phyloP scores from a whole-genome alignment of 2,113 vertebrate genomes.

The Tichodroma muraria region DNA sequence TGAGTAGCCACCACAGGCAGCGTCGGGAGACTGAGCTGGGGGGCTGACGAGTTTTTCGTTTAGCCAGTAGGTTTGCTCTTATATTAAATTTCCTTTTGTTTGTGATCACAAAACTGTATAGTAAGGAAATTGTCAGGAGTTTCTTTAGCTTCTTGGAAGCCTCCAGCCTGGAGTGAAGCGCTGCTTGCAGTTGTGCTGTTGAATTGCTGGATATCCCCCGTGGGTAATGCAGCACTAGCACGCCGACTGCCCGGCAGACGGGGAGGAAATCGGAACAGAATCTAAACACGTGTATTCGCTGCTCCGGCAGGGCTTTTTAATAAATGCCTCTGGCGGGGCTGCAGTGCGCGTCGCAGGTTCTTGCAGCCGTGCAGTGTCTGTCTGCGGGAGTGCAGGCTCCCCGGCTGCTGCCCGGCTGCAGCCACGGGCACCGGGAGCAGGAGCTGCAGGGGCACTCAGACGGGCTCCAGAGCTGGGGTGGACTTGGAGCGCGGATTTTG shows the following conservation, averaged over 20 bases:
- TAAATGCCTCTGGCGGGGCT: constrained; percentile 1
- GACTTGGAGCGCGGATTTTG: not conserved
- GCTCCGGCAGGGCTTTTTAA: constrained; percentile 16
- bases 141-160: not conserved
- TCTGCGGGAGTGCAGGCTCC: too few species aligned
- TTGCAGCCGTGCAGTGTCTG: not conserved
- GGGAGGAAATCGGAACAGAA: not conserved
- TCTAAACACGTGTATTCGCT: not conserved
- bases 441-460: not conserved
- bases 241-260: rapidly evolving
- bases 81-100: not conserved
- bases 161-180: not conserved
- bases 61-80: not conserved
- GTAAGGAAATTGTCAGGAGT: not conserved
- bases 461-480: not conserved
- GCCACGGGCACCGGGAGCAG: not conserved
- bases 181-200: not conserved
- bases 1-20: not conserved
- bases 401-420: too few species aligned
- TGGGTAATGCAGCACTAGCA: not conserved
- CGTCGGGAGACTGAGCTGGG: rapidly evolving
- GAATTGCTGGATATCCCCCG: not conserved
- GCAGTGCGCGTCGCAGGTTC: not conserved
- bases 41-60: not conserved
- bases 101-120: not conserved